Conservation (phyloP, 2,797 vertebrate genomes). For the Podarcis lilfordi region DNA sequence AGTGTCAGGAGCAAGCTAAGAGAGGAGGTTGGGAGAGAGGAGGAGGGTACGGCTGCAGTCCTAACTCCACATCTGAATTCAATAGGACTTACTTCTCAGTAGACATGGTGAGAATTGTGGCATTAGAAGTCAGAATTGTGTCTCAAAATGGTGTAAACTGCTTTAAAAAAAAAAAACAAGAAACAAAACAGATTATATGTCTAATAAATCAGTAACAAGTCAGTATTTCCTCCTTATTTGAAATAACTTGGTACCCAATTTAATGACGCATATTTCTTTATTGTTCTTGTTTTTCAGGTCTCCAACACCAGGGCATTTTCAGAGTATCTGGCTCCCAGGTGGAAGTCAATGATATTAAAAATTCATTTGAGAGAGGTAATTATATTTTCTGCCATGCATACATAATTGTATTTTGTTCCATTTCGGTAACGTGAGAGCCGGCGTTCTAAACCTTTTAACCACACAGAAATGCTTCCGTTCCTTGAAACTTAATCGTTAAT, state of each 20-base stretch:
- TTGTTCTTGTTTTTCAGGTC: slow-evolving; percentile 79
- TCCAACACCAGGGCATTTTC: slow-evolving; percentile 99
- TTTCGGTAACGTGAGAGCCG: slow-evolving; percentile 40
- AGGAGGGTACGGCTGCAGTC: neutral
- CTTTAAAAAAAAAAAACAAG: too few relatives aligned
- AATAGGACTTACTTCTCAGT: too few relatives aligned
- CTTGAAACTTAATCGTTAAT: slow-evolving; percentile 12
- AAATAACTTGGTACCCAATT: neutral
- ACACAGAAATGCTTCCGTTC: neutral
- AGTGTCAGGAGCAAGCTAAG: neutral
- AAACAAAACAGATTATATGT: neutral
- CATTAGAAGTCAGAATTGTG: neutral
- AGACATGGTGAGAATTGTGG: too few relatives aligned
- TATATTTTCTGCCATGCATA: slow-evolving; percentile 44
- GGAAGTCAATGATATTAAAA: slow-evolving; percentile 99
- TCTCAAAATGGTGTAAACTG: neutral
- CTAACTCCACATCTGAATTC: too few relatives aligned
- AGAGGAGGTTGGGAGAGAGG: too few relatives aligned
- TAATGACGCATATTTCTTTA: slow-evolving; percentile 30
- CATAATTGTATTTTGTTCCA: slow-evolving; percentile 73
- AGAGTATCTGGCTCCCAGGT: slow-evolving; percentile 96
- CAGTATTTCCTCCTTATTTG: neutral
- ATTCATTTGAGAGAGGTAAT: slow-evolving; percentile 98
- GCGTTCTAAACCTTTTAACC: neutral
- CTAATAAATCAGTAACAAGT: neutral